phyloP scores from a whole-genome alignment of 2,888 invertebrate genomes.

The Eupeodes latifasciatus region DNA sequence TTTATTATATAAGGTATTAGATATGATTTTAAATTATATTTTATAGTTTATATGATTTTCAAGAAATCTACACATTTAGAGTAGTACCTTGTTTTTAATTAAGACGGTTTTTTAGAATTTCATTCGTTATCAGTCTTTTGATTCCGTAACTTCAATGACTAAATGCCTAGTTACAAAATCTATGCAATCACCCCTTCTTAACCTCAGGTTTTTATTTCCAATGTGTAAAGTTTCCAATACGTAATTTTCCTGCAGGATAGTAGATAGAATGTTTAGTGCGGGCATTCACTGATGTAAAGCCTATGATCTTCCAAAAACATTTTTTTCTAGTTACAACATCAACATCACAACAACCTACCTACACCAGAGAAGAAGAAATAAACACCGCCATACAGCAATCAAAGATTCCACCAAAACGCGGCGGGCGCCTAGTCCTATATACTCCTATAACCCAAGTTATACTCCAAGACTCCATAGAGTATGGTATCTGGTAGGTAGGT shows the following conservation, averaged over 20 bases:
- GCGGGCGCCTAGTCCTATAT: slow-evolving; percentile 70
- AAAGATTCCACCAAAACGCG: slow-evolving; percentile 61
- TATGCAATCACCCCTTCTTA: too few species aligned
- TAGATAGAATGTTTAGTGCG: slow-evolving; percentile 1
- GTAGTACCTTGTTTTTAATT: too few species aligned
- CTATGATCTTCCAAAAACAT: slow-evolving; percentile 43
- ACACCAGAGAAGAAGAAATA: slow-evolving; percentile 42
- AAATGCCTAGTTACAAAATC: too few species aligned
- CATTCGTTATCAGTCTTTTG: too few species aligned
- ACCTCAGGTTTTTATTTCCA: too few species aligned
- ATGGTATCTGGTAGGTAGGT: background rate
- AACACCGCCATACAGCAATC: slow-evolving; percentile 55
- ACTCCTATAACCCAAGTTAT: slow-evolving; percentile 11
- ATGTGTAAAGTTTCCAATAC: too few species aligned
- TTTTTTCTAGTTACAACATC: background rate
- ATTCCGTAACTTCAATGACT: too few species aligned
- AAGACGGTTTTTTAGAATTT: too few species aligned
- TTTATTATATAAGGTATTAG: too few species aligned
- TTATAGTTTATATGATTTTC: too few species aligned
- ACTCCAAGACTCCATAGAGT: slow-evolving; percentile 34
- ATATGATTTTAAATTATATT: too few species aligned
- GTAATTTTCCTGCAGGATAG: background rate
- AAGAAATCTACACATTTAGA: too few species aligned
- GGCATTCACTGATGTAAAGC: background rate
- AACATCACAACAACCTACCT: slow-evolving; percentile 19